Evolutionary conservation across 37 sponge, comb jelly and placozoan species (phyloP).

Genomic region (Petrosia ficiformis): DNA sequence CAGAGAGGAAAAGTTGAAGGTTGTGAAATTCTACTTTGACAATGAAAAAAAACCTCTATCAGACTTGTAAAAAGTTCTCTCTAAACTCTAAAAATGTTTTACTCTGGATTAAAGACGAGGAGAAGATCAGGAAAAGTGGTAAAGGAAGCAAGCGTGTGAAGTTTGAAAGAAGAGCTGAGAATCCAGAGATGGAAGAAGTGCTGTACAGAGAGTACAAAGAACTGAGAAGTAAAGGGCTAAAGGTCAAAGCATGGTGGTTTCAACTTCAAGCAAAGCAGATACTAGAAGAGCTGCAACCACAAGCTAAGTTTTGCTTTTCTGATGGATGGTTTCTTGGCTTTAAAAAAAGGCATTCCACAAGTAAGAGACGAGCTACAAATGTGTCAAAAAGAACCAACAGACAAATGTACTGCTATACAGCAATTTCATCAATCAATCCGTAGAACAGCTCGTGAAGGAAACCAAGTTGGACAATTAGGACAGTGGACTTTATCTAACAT

Average conservation of each 20-base stretch:
- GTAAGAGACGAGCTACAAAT: slow-evolving; percentile 19
- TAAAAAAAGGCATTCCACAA: slow-evolving; percentile 12
- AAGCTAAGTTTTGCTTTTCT: not conserved
- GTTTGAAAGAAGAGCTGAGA: slow-evolving; percentile 14
- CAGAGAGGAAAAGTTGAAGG: slow-evolving; percentile 11
- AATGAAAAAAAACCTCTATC: slow-evolving; percentile 24
- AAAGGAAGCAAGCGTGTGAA: slow-evolving; percentile 15
- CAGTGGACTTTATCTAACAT: not conserved
- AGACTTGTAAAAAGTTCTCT: not conserved
- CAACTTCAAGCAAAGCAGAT: slow-evolving; percentile 17
- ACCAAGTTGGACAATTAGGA: slow-evolving; percentile 1
- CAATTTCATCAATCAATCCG: slow-evolving; percentile 42
- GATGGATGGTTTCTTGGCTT: slow-evolving; percentile 23
- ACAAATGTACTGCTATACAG: slow-evolving; percentile 16
- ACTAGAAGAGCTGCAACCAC: not conserved
- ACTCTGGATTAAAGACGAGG: not conserved
- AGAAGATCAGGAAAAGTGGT: slow-evolving; percentile 3
- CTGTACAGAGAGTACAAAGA: slow-evolving; percentile 23
- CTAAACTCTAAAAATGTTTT: not conserved
- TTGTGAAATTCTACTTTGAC: slow-evolving; percentile 12
- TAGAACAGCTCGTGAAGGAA: slow-evolving; percentile 2
- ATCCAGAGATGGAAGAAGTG: slow-evolving; percentile 33
- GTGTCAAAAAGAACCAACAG: slow-evolving; percentile 26
- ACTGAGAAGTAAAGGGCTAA: not conserved
- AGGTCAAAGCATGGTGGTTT: slow-evolving; percentile 54